Percentiles rank a stretch among this genome's conserved stretches.
Evolutionary conservation across 2,888 invertebrate species (phyloP).

Genomic region (Macrostomum cliftonense): DNA sequence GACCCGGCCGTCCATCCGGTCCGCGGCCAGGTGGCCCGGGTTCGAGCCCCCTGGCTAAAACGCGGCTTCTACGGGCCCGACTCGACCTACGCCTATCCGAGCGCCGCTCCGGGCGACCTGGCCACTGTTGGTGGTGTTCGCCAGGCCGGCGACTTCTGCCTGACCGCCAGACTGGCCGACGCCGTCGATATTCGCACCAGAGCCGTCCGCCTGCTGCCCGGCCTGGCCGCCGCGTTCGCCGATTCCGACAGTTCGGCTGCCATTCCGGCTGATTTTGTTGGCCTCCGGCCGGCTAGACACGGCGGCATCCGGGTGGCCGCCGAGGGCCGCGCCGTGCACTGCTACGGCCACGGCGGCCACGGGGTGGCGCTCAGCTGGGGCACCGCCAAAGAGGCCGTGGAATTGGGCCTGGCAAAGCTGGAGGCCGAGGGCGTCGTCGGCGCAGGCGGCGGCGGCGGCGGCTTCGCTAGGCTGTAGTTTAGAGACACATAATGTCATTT

Average conservation of each 20-base stretch:
- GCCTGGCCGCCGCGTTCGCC: background rate
- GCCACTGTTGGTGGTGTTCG: background rate
- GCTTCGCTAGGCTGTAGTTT: too few relatives aligned
- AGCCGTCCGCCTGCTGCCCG: background rate
- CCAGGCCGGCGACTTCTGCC: background rate
- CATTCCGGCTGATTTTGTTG: background rate
- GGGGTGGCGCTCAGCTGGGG: background rate
- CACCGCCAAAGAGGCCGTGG: background rate
- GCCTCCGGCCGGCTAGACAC: background rate
- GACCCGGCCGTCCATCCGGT: background rate
- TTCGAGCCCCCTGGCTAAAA: background rate
- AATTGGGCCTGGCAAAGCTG: background rate
- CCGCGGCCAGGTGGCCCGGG: background rate
- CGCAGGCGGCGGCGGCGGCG: too few relatives aligned
- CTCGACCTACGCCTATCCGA: background rate
- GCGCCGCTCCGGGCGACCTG: background rate
- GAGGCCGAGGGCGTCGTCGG: too few relatives aligned
- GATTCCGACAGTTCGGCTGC: background rate
- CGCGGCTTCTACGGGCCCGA: background rate
- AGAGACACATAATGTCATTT: too few relatives aligned
- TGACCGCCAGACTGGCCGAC: too few relatives aligned
- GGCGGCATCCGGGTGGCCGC: background rate
- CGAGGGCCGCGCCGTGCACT: background rate
- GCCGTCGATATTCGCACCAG: background rate
- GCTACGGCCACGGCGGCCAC: background rate